Base-by-base conservation (phyloP, 1,140 invertebrate species). In the Micrasema longulum region DNA sequence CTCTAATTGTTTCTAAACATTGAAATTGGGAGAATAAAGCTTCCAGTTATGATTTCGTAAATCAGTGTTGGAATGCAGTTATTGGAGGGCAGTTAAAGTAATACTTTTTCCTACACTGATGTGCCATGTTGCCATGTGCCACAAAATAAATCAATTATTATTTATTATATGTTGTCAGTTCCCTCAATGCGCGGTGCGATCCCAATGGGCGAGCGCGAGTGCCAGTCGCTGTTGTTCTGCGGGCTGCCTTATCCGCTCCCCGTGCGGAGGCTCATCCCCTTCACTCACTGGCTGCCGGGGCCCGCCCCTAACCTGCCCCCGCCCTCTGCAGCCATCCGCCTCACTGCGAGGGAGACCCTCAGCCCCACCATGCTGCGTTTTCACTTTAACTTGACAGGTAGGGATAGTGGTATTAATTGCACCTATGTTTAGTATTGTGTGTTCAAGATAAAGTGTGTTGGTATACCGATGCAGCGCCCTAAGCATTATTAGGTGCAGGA, bases 181-280 rank as follows among this genome's bases (percentile, higher is more conserved):
- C 69, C 75, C 7, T 69, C 69, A 18, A 70, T 65, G 71, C 76
- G 77, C 65, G 67, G 64, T 23, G 76, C 74, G 10, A 52, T 66
- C 5, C 38, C 81, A 63, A 71, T 81, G 41, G 84, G 88, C 20
- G 78, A 82, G 16, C 83, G 87, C 75, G 87, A 91, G 72, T 93
- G 92, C 79, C 79, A 85, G 52, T 84, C 86, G 69, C 86, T 89
- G 79, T 81, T 91, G 64, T 92, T 90, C 77, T 94, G 92, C 82
- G 92, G 93, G n/a, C 82, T 93, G 79, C 91, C 92, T 23, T 93
- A 91, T 82, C 87, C 89, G 75, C 87, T 92, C 77, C 92, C 91
- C 38, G 85, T 84, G 64, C 77, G 79, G 62, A 79, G 77, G 57
- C 80, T 87, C 69, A 81, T 87, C 60, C 79, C 81, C 77, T 83